Base-by-base conservation (phyloP, 1,140 invertebrate genomes). In the Pachypsylla venusta region DNA sequence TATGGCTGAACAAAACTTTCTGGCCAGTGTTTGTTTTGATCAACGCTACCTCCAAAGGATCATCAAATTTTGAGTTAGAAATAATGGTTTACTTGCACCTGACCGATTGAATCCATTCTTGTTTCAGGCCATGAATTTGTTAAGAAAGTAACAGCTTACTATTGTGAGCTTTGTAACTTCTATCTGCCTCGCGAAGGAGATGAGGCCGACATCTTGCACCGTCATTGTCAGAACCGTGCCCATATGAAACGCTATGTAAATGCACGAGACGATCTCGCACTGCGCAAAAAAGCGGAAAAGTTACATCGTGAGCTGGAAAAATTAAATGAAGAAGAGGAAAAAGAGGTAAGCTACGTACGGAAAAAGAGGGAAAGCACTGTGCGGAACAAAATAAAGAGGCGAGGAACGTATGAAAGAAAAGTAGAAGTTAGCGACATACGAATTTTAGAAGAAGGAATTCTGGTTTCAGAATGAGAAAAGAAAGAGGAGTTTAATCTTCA, bases 81-180 rank as follows among this genome's bases (percentile, higher is more conserved):
- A n/a, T n/a, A n/a, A n/a, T n/a, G n/a, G n/a, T n/a, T n/a, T n/a
- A n/a, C n/a, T n/a, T n/a, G n/a, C n/a, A n/a, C n/a, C n/a, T n/a
- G n/a, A n/a, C n/a, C n/a, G n/a, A n/a, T n/a, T n/a, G n/a, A n/a
- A n/a, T n/a, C n/a, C n/a, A n/a, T n/a, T n/a, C n/a, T n/a, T n/a
- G n/a, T n/a, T n/a, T 48, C 30, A 68, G 85, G 85, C n/a, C 76
- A 77, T 56, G 83, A 88, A 64, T 81, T 80, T 63, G 81, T 87
- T 22, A 84, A 84, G 65, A 79, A 82, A 66, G 74, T 87, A 20
- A 82, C 87, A 69, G 83, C 80, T 57, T 70, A 73, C 58, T 77
- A 71, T 69, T 88, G 85, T 65, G 83, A 85, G 63, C 67, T 88
- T 25, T 89, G 86, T 69, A 28, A 25, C 27, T 12, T 48, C 42